Base-by-base conservation (phyloP, 2,797 vertebrate genomes). In the Cryptoblepharus egeriae region DNA sequence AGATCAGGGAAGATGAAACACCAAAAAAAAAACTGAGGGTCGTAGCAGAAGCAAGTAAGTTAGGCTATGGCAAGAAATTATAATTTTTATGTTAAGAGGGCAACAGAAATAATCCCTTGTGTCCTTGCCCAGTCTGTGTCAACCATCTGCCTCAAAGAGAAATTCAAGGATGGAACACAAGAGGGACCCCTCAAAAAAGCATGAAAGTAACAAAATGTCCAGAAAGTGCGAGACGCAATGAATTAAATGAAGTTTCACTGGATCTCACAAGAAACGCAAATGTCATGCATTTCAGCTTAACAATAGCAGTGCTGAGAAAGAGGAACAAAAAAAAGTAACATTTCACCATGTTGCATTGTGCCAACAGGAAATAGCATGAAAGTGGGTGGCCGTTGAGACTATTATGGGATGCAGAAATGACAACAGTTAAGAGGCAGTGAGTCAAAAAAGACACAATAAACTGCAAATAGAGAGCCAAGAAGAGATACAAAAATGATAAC, bases 321-420 rank as follows among this genome's bases (percentile, higher is more conserved):
- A 84, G 76, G 82, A 84, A 83, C 76, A 57, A 79, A 74, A 57
- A 57, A 58, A 75, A 84, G 24, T 58, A 22, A 45, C 55, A 84
- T 79, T 84, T 83, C 76, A 60, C 64, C 37, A 79, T 30, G 60
- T 37, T 30, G 32, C 30, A 58, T 26, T 75, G 63, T 74, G 55
- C 82, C 76, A 79, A 79, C 82, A 74, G 77, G 82, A 84, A 84
- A 73, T 68, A 68, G 70, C 52, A 74, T 68, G 55, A 67, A 79
- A 49, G 49, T 60, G 71, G 82, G 52, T n/a, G 37, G 63, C 28
- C 69, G 74, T 28, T 58, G 16, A n/a, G 26, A 84, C 52, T 13
- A 68, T 64, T 74, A 74, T 67, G 70, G 37, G 76, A 77, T 79
- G 39, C 61, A 79, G 30, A 37, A 68, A 84, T 37, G 39, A 35